These are phyloP conservation scores for Leptinotarsa juncta DNA, from an alignment of 2,888 invertebrate species.

Conservation along the genomic window DNA sequence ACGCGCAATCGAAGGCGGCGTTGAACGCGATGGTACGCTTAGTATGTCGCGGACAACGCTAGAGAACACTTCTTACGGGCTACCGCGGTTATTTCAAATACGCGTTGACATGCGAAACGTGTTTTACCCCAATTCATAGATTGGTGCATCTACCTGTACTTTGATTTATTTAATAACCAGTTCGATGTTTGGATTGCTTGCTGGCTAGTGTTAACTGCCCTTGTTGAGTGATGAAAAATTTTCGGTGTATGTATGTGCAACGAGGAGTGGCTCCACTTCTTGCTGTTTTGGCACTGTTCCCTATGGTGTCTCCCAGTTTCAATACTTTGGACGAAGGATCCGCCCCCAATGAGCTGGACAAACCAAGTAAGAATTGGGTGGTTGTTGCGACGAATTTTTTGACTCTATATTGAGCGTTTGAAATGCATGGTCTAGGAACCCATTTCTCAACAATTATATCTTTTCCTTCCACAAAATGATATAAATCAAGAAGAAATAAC, in stretches of 20 bases:
- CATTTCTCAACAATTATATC: no score
- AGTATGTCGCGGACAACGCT: constrained; percentile 53
- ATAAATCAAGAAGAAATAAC: no score
- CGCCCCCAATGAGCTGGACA: constrained; percentile 67
- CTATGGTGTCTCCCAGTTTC: constrained; percentile 66
- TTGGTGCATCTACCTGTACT: background rate
- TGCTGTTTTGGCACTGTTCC: constrained; percentile 59
- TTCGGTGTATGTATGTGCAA: constrained; percentile 14
- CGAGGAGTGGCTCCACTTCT: constrained; percentile 2
- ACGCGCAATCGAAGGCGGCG: constrained; percentile 54
- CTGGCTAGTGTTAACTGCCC: constrained; percentile 5
- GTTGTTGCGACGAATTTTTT: no score
- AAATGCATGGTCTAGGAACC: no score
- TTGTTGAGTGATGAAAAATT: constrained; percentile 11
- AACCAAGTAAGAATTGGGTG: constrained; percentile 68
- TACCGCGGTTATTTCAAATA: constrained; percentile 19
- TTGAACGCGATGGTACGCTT: constrained; percentile 46
- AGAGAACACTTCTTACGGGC: constrained; percentile 41
- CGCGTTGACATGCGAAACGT: constrained; percentile 18
- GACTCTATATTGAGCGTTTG: no score
- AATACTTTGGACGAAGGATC: constrained; percentile 70
- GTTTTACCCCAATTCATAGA: background rate
- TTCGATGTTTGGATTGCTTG: constrained; percentile 5
- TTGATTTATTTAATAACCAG: background rate
- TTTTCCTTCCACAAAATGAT: no score